Base-by-base conservation (phyloP, 1,140 invertebrate genomes). In the Leguminivora glycinivorella region DNA sequence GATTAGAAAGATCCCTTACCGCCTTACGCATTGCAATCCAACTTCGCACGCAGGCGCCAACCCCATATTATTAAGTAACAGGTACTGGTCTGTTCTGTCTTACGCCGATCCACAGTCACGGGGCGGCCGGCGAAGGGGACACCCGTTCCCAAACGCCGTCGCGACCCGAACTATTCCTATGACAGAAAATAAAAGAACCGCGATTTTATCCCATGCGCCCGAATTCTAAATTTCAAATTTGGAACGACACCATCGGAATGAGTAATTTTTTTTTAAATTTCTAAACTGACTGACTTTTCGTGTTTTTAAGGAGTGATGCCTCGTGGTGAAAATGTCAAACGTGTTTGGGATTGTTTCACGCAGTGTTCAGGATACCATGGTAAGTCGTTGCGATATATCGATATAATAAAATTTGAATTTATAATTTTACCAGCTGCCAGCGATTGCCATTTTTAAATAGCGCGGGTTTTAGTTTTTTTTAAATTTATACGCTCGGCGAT, bases 301-400 rank as follows among this genome's bases (percentile, higher is more conserved):
- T 63, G 26, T 63, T 63, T 63, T 63, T 34, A 63, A 63, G 58
- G 58, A 63, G 26, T 63, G n/a, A 63, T 63, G 58, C 58, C 58
- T 63, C 58, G 26, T 63, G 58, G 58, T 52, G 47, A 63, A 63
- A 63, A 29, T 31, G 58, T 29, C 58, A 63, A 63, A 29, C 58
- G 58, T 17, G 58, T 31, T 26, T 63, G 58, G 58, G 58, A 63
- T 29, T 63, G 58, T 63, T 63, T 63, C 29, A 29, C 25, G 6
- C 26, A 63, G 29, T 63, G 58, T 22, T 29, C 58, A 4, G 58
- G 58, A 63, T 63, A 29, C 9, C 26, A 17, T 63, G 58, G 58
- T 63, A 63, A 63, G 58, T 29, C 14, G 25, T 29, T 63, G 12
- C 17, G 25, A 29, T 34, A 34, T 22, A 22, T 52, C 1, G 6